Conservation (phyloP, 2,888 invertebrate species). For the Andrena bucephala region DNA sequence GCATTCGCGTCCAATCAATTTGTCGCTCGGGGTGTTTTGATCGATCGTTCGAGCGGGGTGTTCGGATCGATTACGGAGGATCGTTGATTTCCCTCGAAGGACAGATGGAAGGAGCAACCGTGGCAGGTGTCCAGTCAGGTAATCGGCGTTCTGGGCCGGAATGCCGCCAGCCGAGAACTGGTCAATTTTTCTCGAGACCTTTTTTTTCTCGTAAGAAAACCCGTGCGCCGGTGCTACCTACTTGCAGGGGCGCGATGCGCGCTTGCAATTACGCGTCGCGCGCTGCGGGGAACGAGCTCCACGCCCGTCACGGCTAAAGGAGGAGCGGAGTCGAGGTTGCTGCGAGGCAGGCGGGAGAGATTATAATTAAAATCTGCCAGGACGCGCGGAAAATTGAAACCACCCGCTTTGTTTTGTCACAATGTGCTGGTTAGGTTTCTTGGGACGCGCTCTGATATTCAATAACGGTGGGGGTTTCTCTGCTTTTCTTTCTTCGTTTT, state of each 20-base stretch:
- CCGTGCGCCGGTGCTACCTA: slow-evolving; percentile 7
- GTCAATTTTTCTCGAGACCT: slow-evolving; percentile 41
- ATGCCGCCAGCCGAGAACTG: slow-evolving; percentile 47
- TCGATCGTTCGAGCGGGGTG: neutral
- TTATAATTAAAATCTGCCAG: slow-evolving; percentile 35
- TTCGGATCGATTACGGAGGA: slow-evolving; percentile 1
- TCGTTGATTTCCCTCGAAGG: slow-evolving; percentile 33
- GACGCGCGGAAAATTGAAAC: slow-evolving; percentile 6
- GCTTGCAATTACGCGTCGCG: slow-evolving; percentile 31
- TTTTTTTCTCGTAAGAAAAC: neutral
- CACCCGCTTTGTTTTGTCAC: slow-evolving; percentile 2
- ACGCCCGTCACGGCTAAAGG: neutral
- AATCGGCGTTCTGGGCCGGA: slow-evolving; percentile 51
- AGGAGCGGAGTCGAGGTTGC: slow-evolving; percentile 30
- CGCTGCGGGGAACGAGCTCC: neutral
- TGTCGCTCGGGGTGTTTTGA: neutral
- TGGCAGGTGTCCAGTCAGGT: slow-evolving; percentile 34
- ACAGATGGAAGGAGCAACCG: slow-evolving; percentile 17
- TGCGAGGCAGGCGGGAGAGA: slow-evolving; percentile 43
- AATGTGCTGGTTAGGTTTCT: neutral
- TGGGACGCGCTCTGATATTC: neutral
- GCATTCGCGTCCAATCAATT: neutral
- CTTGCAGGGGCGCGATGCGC: slow-evolving; percentile 3
- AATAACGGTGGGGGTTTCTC: neutral
- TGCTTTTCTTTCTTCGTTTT: neutral